Conservation (phyloP, 2,113 vertebrate species). For the Colius striatus region DNA sequence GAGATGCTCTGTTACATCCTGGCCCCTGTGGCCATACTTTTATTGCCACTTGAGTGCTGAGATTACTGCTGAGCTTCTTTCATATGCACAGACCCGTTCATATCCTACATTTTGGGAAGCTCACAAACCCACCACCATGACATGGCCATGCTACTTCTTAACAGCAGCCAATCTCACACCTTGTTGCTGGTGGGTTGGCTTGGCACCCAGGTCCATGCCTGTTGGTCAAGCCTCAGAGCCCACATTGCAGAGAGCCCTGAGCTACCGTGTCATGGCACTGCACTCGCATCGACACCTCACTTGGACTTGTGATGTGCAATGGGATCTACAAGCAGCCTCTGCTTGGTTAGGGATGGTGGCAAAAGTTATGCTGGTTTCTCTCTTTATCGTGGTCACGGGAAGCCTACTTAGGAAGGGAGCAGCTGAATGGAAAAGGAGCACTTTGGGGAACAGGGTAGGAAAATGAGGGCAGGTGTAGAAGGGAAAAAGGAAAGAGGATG, state of each 20-base stretch:
- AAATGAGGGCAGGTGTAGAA: not conserved
- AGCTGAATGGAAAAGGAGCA: not conserved
- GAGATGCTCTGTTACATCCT: not conserved
- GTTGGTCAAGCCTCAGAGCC: not conserved
- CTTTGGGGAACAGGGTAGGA: not conserved
- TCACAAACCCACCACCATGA: not conserved
- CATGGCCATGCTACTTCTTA: not conserved
- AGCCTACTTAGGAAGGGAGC: not conserved
- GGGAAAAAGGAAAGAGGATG: not conserved
- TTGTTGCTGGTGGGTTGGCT: not conserved
- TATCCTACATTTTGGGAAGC: not conserved
- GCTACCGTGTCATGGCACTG: accelerated
- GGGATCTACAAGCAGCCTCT: not conserved
- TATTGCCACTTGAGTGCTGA: not conserved
- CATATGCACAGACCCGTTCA: not conserved
- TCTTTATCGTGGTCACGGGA: not conserved
- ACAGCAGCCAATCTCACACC: not conserved
- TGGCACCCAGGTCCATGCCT: not conserved
- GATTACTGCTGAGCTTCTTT: not conserved
- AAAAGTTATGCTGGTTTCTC: not conserved
- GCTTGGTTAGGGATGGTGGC: not conserved
- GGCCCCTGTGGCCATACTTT: not conserved
- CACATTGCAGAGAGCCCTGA: not conserved
- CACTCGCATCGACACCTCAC: accelerated
- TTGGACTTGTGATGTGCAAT: not conserved